Evolutionary conservation across 1,140 invertebrate genomes (phyloP).

Genomic region (Brachionus sp.): DNA sequence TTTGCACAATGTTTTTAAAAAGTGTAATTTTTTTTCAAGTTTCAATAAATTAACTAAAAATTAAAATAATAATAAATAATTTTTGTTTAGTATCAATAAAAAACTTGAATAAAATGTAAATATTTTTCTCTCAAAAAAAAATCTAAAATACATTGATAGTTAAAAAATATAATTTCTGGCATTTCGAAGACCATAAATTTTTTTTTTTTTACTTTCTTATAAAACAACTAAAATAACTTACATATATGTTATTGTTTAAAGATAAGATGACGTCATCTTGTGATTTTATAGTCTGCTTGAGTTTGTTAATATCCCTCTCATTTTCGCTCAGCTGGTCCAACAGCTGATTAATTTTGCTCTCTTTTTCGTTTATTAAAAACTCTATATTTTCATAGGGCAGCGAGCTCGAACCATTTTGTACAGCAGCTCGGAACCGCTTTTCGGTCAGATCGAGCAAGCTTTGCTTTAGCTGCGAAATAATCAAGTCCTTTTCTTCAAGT

Average conservation of each 20-base stretch:
- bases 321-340: background rate
- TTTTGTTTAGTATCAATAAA: too few relatives aligned
- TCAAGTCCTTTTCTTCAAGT: slow-evolving; percentile 25
- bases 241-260: slow-evolving; percentile 6
- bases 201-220: too few relatives aligned
- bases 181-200: too few relatives aligned
- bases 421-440: background rate
- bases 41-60: too few relatives aligned
- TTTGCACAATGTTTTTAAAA: too few relatives aligned
- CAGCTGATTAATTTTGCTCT: background rate
- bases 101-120: too few relatives aligned
- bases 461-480: slow-evolving; percentile 1
- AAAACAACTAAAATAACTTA: too few relatives aligned
- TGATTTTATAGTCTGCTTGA: background rate
- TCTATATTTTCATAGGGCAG: background rate
- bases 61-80: too few relatives aligned
- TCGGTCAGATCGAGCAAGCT: slow-evolving; percentile 17
- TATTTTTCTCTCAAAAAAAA: too few relatives aligned
- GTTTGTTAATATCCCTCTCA: background rate
- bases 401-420: background rate
- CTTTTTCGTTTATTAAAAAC: slow-evolving; percentile 22
- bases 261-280: slow-evolving; percentile 32
- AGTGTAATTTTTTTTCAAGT: too few relatives aligned
- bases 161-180: too few relatives aligned
- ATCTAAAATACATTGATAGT: too few relatives aligned